A percentile compares a stretch with the other conserved stretches of the same genome.
Evolutionary conservation across 2,888 invertebrate genomes (phyloP).

Genomic region (Eucriotettix oculatus): DNA sequence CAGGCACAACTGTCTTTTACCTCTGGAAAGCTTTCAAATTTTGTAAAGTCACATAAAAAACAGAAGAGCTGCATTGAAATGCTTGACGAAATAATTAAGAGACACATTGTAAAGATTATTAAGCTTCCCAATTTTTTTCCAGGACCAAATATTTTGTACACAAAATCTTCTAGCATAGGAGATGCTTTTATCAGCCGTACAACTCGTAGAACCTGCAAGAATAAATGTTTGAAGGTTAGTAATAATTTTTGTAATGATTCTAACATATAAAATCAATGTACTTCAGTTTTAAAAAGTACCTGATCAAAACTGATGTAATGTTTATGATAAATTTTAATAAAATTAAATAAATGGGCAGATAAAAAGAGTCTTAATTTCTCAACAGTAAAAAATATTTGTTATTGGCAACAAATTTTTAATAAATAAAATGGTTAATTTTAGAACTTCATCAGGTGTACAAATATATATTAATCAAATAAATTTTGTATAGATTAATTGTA

Average conservation of each 20-base stretch:
- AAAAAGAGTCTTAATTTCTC: too few relatives aligned
- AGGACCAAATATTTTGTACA: constrained; percentile 82
- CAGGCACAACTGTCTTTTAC: constrained; percentile 24
- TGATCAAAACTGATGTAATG: too few relatives aligned
- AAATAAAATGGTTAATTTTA: too few relatives aligned
- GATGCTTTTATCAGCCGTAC: constrained; percentile 95
- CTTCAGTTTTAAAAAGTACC: too few relatives aligned
- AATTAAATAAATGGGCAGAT: too few relatives aligned
- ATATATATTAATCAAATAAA: too few relatives aligned
- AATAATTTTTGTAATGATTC: too few relatives aligned
- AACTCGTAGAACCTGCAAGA: constrained; percentile 69
- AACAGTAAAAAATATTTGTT: too few relatives aligned
- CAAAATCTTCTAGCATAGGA: constrained; percentile 95
- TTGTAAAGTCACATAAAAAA: constrained; percentile 82
- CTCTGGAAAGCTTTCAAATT: constrained; percentile 97
- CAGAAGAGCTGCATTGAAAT: constrained; percentile 99
- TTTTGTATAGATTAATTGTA: too few relatives aligned
- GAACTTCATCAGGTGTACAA: too few relatives aligned
- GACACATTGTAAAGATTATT: constrained; percentile 98
- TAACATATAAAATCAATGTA: too few relatives aligned
- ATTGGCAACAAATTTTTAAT: too few relatives aligned
- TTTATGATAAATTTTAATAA: constrained; percentile 11
- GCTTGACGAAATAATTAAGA: constrained; percentile 93
- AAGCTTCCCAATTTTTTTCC: constrained; percentile 98
- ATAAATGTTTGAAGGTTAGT: background rate